These are phyloP conservation scores for Poeciliopsis presidionis DNA, from an alignment of 2,797 vertebrate genomes.

Conservation along the genomic window DNA sequence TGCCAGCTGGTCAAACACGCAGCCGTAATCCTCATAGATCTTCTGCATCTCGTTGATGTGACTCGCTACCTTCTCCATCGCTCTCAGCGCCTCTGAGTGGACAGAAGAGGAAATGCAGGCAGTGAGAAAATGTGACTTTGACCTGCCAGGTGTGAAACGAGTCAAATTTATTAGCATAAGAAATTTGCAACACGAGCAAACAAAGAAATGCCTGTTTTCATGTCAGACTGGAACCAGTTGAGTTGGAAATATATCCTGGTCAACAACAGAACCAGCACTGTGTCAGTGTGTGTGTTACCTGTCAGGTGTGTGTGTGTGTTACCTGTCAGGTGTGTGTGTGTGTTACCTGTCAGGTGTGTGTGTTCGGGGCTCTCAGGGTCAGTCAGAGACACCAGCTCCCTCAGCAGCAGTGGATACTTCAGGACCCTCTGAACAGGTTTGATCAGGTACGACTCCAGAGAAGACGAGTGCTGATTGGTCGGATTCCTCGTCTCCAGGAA, in stretches of 20 bases:
- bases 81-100: constrained; percentile 88
- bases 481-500: constrained; percentile 93
- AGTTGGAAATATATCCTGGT: no score
- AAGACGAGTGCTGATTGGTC: constrained; percentile 94
- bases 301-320: not conserved
- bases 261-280: no score
- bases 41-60: constrained; percentile 99
- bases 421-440: constrained; percentile 96
- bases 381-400: constrained; percentile 91
- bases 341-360: constrained; percentile 71
- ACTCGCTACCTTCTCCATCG: constrained; percentile 96
- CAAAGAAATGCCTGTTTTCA: no score
- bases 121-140: not conserved
- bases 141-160: not conserved
- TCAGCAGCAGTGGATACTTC: constrained; percentile 93
- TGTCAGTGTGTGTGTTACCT: constrained; percentile 10
- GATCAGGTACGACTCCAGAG: constrained; percentile 95
- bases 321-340: constrained; percentile 19
- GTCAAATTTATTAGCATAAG: no score
- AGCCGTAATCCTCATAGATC: constrained; percentile 94
- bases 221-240: no score
- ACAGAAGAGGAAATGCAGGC: constrained; percentile 9
- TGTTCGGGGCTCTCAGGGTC: constrained; percentile 90
- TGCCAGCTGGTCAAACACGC: constrained; percentile 92
- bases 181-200: no score